A percentile compares a stretch with the other conserved stretches of the same genome.
Evolutionary conservation across 2,113 vertebrate species (phyloP).

Genomic region (Gymnorhina tibicen): DNA sequence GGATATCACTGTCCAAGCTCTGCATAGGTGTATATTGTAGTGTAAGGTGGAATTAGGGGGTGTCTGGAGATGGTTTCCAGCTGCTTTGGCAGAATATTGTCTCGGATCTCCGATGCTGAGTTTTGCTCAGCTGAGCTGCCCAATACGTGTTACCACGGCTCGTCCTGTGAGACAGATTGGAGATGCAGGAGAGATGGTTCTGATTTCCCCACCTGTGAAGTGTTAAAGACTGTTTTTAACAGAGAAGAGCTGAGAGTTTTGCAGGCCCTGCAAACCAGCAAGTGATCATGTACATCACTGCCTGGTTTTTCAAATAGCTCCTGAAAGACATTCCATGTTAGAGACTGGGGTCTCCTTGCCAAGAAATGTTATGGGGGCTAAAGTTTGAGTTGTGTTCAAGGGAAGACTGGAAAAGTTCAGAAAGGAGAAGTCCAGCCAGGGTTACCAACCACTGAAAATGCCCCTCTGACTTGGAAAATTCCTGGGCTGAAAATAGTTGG

Average conservation of each 20-base stretch:
- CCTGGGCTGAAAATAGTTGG: neutral
- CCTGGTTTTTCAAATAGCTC: neutral
- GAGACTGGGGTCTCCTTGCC: neutral
- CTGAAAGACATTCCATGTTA: neutral
- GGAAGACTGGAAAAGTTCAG: neutral
- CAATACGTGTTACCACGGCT: accelerated
- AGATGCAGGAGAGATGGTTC: neutral
- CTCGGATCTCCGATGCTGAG: neutral
- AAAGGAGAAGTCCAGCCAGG: neutral
- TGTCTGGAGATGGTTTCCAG: neutral
- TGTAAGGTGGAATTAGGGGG: neutral
- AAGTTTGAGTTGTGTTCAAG: neutral
- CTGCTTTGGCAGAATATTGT: neutral
- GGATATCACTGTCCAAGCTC: neutral
- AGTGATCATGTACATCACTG: neutral
- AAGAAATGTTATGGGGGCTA: neutral
- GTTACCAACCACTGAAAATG: neutral
- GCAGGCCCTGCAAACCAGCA: neutral
- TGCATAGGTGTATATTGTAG: neutral
- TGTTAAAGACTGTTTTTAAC: neutral
- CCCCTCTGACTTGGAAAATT: neutral
- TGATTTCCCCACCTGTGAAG: neutral
- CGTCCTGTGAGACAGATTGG: neutral
- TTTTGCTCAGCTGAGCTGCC: neutral
- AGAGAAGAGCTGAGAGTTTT: neutral